Conservation (phyloP, 2,888 invertebrate genomes). For the Xanthia togata region DNA sequence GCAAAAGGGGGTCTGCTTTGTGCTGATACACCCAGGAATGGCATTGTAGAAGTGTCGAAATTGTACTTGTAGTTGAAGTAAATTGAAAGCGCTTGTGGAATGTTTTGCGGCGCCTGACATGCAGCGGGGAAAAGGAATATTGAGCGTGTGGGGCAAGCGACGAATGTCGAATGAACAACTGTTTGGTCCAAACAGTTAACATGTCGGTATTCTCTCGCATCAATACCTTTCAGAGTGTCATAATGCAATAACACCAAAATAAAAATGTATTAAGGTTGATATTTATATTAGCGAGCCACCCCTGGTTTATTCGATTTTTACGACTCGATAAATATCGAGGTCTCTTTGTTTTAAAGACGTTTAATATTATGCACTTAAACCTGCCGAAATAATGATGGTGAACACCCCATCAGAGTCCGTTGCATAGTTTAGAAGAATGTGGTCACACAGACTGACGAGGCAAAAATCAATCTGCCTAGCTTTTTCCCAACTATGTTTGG, state of each 20-base stretch:
- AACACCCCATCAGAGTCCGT: neutral
- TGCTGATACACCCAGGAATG: constrained; percentile 65
- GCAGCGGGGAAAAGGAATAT: constrained; percentile 29
- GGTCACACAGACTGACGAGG: too few species aligned
- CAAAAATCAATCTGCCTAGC: too few species aligned
- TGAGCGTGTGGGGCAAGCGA: constrained; percentile 5
- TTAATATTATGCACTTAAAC: too few species aligned
- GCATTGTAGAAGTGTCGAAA: constrained; percentile 64
- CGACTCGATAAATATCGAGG: neutral
- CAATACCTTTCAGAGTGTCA: neutral
- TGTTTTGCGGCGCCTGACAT: constrained; percentile 37
- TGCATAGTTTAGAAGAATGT: neutral
- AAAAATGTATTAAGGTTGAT: neutral
- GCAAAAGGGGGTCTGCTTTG: constrained; percentile 50
- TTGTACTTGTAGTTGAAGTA: constrained; percentile 60
- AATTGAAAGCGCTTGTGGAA: constrained; percentile 64
- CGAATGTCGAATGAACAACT: neutral
- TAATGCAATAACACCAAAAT: neutral
- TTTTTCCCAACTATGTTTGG: too few species aligned
- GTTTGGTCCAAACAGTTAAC: neutral
- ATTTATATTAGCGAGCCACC: neutral
- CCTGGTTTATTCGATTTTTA: too few species aligned
- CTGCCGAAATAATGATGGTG: neutral
- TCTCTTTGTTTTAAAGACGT: neutral
- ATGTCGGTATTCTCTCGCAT: neutral